These are phyloP conservation scores for Falco punctatus DNA, from an alignment of 2,113 vertebrate species.

Conservation along the genomic window DNA sequence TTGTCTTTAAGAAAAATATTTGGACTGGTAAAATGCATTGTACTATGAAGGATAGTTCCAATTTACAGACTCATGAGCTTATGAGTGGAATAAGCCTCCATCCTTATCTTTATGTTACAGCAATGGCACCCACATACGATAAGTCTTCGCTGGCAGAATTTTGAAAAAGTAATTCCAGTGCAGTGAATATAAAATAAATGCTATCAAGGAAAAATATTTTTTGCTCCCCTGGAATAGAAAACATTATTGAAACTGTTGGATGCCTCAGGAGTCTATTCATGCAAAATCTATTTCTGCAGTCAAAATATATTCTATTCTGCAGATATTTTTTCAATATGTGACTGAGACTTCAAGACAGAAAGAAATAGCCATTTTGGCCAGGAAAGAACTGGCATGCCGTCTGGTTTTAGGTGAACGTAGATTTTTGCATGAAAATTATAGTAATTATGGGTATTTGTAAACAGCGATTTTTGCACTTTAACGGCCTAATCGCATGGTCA, in stretches of 20 bases:
- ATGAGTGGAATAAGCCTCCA: constrained; percentile 75
- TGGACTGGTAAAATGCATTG: constrained; percentile 74
- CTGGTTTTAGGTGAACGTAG: constrained; percentile 49
- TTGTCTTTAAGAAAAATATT: constrained; percentile 74
- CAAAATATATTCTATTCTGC: constrained; percentile 77
- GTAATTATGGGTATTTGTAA: constrained; percentile 72
- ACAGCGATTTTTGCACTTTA: constrained; percentile 61
- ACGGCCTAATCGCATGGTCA: constrained; percentile 58
- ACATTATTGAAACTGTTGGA: constrained; percentile 82
- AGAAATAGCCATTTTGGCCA: constrained; percentile 67
- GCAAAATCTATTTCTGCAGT: constrained; percentile 78
- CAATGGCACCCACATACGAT: constrained; percentile 78
- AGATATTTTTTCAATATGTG: constrained; percentile 68
- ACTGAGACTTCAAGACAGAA: constrained; percentile 66
- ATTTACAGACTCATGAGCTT: constrained; percentile 78
- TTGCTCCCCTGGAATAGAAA: constrained; percentile 77
- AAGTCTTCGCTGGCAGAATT: constrained; percentile 81
- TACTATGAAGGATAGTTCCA: constrained; percentile 79
- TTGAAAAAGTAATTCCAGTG: constrained; percentile 80
- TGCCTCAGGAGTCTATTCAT: constrained; percentile 77
- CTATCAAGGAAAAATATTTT: constrained; percentile 82
- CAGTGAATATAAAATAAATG: constrained; percentile 80
- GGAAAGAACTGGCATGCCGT: constrained; percentile 53
- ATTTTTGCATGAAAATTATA: constrained; percentile 69
- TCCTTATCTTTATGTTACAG: constrained; percentile 84